Evolutionary conservation across 2,888 invertebrate species (phyloP).

Genomic region (Acrobasis suavella): DNA sequence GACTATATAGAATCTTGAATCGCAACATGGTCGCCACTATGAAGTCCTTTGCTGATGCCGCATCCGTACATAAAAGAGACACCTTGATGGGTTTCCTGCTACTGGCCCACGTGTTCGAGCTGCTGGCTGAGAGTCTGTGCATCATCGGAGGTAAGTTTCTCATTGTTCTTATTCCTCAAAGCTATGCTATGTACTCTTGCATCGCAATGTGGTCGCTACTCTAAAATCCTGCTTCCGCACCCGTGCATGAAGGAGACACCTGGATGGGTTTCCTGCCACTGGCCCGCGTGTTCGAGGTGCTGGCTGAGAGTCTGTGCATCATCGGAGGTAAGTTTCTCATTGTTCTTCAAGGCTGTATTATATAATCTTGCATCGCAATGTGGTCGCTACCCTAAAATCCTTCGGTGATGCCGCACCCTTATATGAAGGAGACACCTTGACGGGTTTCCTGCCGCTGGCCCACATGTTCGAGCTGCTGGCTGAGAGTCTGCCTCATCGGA

Average conservation of each 20-base stretch:
- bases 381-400: slow-evolving; percentile 89
- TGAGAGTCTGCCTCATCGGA: slow-evolving; percentile 91
- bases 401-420: slow-evolving; percentile 91
- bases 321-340: no score
- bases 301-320: no score
- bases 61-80: slow-evolving; percentile 88
- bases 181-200: no score
- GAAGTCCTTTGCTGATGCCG: slow-evolving; percentile 90
- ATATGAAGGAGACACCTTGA: slow-evolving; percentile 89
- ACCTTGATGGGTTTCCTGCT: slow-evolving; percentile 97
- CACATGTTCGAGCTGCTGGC: slow-evolving; percentile 98
- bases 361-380: slow-evolving; percentile 92
- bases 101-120: slow-evolving; percentile 97
- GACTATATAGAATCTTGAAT: neutral
- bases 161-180: no score
- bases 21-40: slow-evolving; percentile 91
- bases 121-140: no score
- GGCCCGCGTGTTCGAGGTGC: no score
- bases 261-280: no score
- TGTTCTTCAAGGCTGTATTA: no score
- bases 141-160: no score
- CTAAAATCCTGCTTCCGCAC: no score
- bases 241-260: no score
- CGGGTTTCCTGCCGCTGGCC: slow-evolving; percentile 97
- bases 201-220: no score